phyloP scores from a whole-genome alignment of 2,888 invertebrate genomes.

The Spilarctia lutea region DNA sequence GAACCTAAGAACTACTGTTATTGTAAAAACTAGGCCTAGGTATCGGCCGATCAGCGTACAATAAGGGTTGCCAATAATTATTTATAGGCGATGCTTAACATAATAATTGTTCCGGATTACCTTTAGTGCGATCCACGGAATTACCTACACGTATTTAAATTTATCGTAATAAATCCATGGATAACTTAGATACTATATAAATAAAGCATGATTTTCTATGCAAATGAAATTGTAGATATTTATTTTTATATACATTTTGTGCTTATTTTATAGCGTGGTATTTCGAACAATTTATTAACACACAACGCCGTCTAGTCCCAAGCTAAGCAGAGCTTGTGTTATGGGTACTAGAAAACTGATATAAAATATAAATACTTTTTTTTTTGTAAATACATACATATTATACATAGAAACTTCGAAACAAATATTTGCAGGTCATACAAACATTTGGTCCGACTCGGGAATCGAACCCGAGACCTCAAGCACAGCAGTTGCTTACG shows the following conservation, averaged over 20 bases:
- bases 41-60: neutral
- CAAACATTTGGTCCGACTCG: too few species aligned
- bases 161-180: neutral
- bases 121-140: neutral
- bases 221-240: neutral
- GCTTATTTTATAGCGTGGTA: neutral
- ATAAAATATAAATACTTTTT: too few species aligned
- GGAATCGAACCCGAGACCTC: too few species aligned
- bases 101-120: neutral
- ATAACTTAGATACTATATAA: neutral
- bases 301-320: too few species aligned
- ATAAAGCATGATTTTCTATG: neutral
- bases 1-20: neutral
- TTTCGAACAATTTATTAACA: too few species aligned
- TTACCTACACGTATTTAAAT: neutral
- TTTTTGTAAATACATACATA: too few species aligned
- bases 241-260: neutral
- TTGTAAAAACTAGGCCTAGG: neutral
- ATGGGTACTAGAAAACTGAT: too few species aligned
- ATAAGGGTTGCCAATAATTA: neutral
- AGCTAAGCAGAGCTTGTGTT: too few species aligned
- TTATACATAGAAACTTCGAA: too few species aligned
- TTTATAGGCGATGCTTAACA: neutral
- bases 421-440: too few species aligned
- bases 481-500: too few species aligned